Conservation (phyloP, 2,888 invertebrate species). For the Scaptomyza caliginosa region DNA sequence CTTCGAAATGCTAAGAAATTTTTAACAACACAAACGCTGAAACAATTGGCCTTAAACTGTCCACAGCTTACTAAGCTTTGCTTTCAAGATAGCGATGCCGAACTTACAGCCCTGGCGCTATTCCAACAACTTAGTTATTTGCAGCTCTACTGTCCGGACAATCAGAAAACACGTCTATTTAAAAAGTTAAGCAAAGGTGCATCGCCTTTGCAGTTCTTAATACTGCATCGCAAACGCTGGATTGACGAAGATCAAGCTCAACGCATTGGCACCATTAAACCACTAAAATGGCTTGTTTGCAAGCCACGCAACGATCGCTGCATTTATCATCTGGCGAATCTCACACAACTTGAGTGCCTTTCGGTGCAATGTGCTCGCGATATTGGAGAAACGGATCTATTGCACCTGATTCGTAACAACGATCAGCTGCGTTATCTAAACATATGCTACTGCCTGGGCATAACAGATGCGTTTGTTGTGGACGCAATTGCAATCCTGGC, state of each 20-base stretch:
- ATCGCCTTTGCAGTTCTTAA: slow-evolving; percentile 48
- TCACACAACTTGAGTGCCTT: slow-evolving; percentile 55
- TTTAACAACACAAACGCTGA: slow-evolving; percentile 50
- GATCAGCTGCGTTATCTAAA: slow-evolving; percentile 58
- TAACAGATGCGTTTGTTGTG: slow-evolving; percentile 61
- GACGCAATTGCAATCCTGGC: slow-evolving; percentile 40
- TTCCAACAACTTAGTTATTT: slow-evolving; percentile 53
- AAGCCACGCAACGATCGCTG: slow-evolving; percentile 63
- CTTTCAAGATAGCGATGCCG: slow-evolving; percentile 66
- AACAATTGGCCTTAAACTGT: slow-evolving; percentile 50
- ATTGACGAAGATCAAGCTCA: slow-evolving; percentile 62
- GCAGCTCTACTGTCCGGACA: slow-evolving; percentile 61
- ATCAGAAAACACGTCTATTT: slow-evolving; percentile 51
- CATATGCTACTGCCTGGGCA: slow-evolving; percentile 62
- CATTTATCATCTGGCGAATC: slow-evolving; percentile 40
- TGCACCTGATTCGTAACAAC: slow-evolving; percentile 51
- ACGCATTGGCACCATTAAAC: slow-evolving; percentile 45
- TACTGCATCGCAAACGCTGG: slow-evolving; percentile 67
- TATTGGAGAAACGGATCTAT: slow-evolving; percentile 54
- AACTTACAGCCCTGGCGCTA: slow-evolving; percentile 47
- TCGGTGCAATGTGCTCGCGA: slow-evolving; percentile 62
- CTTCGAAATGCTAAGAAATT: slow-evolving; percentile 60
- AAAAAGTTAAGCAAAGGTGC: slow-evolving; percentile 46
- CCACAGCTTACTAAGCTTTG: slow-evolving; percentile 49
- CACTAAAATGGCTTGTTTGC: slow-evolving; percentile 59